These are phyloP conservation scores for Setophaga petechia DNA, from an alignment of 2,113 vertebrate genomes.

Conservation along the genomic window DNA sequence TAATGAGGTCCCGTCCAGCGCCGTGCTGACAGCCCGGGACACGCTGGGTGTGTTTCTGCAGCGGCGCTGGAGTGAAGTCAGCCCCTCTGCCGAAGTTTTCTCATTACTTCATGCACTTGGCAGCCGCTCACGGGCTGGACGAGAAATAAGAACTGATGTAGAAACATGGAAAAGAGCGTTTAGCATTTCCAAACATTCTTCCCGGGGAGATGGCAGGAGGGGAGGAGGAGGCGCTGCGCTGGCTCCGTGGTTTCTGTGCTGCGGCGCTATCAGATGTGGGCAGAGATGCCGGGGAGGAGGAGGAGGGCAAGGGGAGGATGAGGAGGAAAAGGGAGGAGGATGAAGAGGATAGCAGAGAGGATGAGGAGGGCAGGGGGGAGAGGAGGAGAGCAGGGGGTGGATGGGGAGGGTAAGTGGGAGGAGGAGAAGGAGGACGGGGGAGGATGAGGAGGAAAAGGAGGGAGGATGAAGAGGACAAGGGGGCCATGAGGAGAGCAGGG, in stretches of 20 bases:
- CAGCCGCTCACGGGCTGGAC: slow-evolving; percentile 14
- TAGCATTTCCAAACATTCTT: neutral
- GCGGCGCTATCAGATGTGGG: neutral
- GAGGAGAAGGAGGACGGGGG: too few species aligned
- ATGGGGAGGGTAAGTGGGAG: too few species aligned
- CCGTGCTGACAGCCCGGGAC: slow-evolving; percentile 32
- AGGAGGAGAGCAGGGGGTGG: too few species aligned
- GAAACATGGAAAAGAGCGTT: slow-evolving; percentile 33
- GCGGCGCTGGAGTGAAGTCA: slow-evolving; percentile 34
- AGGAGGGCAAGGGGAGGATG: neutral
- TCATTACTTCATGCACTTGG: slow-evolving; percentile 54
- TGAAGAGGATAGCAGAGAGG: neutral
- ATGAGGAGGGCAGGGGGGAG: neutral
- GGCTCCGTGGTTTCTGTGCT: neutral
- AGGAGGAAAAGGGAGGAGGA: neutral
- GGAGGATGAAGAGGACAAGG: neutral
- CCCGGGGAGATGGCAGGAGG: neutral
- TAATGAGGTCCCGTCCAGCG: neutral
- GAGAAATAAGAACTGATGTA: neutral
- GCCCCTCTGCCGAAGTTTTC: neutral
- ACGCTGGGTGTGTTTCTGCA: neutral
- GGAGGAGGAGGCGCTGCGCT: neutral
- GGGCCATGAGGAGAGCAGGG: too few species aligned
- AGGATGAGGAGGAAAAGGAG: neutral
- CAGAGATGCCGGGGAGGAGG: neutral